Evolutionary conservation across 2,113 vertebrate genomes (phyloP).

Genomic region (Tachysurus fulvidraco): DNA sequence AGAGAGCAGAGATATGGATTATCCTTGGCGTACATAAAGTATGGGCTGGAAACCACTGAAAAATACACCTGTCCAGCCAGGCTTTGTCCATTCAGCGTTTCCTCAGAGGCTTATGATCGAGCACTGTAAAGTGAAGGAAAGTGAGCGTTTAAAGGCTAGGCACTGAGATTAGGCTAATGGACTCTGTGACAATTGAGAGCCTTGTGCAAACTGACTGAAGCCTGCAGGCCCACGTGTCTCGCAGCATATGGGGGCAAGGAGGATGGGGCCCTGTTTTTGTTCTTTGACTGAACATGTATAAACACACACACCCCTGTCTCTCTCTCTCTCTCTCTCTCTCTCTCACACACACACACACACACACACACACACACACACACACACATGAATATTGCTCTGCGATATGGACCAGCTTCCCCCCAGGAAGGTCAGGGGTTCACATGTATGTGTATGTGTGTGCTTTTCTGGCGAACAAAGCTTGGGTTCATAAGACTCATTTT

Average conservation of each 20-base stretch:
- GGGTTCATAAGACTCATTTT: slow-evolving; percentile 27
- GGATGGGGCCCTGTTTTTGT: slow-evolving; percentile 42
- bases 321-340: not conserved
- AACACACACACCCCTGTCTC: slow-evolving; percentile 16
- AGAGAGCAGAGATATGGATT: slow-evolving; percentile 8
- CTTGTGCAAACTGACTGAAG: slow-evolving; percentile 10
- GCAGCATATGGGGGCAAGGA: slow-evolving; percentile 30
- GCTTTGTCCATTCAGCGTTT: not conserved
- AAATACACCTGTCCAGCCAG: not conserved
- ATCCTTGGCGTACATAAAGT: not conserved
- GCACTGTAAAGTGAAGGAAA: not conserved
- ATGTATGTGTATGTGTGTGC: slow-evolving; percentile 16
- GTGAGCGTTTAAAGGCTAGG: slow-evolving; percentile 17
- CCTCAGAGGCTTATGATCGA: not conserved
- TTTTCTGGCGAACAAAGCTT: slow-evolving; percentile 43
- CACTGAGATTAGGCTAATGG: not conserved
- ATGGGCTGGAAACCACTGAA: not conserved
- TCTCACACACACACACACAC: no score
- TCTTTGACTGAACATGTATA: slow-evolving; percentile 23
- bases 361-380: no score
- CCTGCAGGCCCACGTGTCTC: slow-evolving; percentile 32
- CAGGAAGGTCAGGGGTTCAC: slow-evolving; percentile 72
- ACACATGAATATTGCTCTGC: not conserved
- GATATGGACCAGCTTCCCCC: slow-evolving; percentile 59
- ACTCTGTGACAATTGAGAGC: slow-evolving; percentile 2